Conservation (phyloP, 2,113 vertebrate genomes). For the Siphamia tubifer region DNA sequence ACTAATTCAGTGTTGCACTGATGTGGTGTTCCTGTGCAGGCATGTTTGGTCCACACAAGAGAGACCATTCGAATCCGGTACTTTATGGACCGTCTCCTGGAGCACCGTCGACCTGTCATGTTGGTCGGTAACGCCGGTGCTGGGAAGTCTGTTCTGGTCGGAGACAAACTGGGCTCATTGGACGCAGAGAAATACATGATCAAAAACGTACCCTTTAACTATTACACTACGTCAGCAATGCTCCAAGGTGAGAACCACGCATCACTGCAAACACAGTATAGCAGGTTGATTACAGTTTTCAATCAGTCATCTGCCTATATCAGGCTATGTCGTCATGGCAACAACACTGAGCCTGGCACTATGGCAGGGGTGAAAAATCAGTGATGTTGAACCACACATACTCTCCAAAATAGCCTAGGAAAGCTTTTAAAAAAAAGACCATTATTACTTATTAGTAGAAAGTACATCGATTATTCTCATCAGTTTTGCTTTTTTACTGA, state of each 20-base stretch:
- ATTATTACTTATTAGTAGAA: no score
- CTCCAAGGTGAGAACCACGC: constrained; percentile 88
- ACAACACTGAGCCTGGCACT: background rate
- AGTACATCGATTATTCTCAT: no score
- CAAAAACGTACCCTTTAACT: constrained; percentile 92
- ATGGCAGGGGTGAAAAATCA: no score
- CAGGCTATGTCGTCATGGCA: background rate
- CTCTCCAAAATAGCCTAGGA: no score
- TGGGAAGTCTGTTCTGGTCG: constrained; percentile 91
- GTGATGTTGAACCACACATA: no score
- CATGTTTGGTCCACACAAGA: constrained; percentile 89
- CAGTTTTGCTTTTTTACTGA: no score
- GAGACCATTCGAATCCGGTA: constrained; percentile 89
- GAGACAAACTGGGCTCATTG: constrained; percentile 83
- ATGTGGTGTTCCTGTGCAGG: constrained; percentile 68
- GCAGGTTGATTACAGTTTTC: background rate
- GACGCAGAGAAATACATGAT: constrained; percentile 83
- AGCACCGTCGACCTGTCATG: constrained; percentile 84
- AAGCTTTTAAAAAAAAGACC: no score
- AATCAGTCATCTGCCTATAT: no score
- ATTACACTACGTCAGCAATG: constrained; percentile 94
- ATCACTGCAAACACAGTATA: no score
- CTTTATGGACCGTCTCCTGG: constrained; percentile 87
- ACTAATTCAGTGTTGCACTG: no score
- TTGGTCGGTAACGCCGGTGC: constrained; percentile 89